Percentiles rank a stretch among this genome's conserved stretches.
These are phyloP conservation scores for Lophius piscatorius DNA, from an alignment of 2,113 vertebrate genomes.

Conservation along the genomic window DNA sequence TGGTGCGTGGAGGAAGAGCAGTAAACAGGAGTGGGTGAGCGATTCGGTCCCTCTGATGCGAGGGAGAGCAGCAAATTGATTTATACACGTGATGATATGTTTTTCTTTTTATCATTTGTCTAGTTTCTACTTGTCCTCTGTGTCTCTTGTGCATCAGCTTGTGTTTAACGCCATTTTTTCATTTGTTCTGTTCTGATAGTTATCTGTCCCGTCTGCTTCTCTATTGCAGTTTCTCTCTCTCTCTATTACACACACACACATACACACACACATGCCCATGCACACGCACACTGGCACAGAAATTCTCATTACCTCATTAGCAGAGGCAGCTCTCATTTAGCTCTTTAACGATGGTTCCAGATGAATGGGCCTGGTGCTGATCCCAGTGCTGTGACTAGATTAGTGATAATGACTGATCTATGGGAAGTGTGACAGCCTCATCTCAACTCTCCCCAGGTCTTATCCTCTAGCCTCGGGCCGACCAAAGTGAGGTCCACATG, in stretches of 20 bases:
- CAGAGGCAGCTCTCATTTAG: slow-evolving; percentile 78
- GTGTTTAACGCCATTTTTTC: slow-evolving; percentile 14
- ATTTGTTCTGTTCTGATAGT: slow-evolving; percentile 14
- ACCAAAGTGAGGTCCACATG: slow-evolving; percentile 56
- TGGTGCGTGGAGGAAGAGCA: slow-evolving; percentile 51
- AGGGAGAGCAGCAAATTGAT: slow-evolving; percentile 42
- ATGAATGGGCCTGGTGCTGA: slow-evolving; percentile 78
- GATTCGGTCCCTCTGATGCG: slow-evolving; percentile 35
- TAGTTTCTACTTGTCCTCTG: background rate
- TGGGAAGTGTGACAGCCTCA: slow-evolving; percentile 79
- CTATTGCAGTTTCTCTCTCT: background rate
- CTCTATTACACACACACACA: slow-evolving; percentile 20
- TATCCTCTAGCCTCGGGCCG: slow-evolving; percentile 68
- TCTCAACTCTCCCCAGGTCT: slow-evolving; percentile 81
- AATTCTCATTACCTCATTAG: slow-evolving; percentile 80
- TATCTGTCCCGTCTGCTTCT: slow-evolving; percentile 1
- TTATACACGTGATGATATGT: slow-evolving; percentile 31
- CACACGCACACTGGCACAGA: slow-evolving; percentile 40
- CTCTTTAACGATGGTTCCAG: slow-evolving; percentile 78
- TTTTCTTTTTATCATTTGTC: slow-evolving; percentile 1
- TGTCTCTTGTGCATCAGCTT: slow-evolving; percentile 13
- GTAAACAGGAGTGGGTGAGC: slow-evolving; percentile 67
- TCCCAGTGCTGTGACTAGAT: slow-evolving; percentile 79
- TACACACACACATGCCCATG: slow-evolving; percentile 19
- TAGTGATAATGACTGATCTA: slow-evolving; percentile 81